Evolutionary conservation across 2,888 invertebrate species (phyloP).

Genomic region (Kryphioiulus occultus): DNA sequence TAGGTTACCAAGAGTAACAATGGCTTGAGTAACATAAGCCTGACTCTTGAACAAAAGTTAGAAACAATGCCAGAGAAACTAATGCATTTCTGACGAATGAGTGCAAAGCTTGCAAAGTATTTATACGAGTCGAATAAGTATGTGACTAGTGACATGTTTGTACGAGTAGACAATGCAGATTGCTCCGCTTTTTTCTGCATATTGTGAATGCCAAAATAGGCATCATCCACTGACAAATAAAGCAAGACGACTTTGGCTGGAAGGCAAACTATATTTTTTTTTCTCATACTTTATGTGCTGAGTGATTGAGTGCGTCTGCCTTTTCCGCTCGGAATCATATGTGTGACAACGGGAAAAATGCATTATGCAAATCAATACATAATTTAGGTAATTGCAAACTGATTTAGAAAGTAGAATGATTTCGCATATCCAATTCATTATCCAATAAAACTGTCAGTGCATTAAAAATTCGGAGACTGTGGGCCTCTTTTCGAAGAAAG

Average conservation of each 20-base stretch:
- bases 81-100: not conserved
- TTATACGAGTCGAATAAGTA: not conserved
- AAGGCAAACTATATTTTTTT: not conserved
- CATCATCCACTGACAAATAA: slow-evolving; percentile 15
- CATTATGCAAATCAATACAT: slow-evolving; percentile 23
- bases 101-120: not conserved
- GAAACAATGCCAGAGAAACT: not conserved
- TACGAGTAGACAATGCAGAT: not conserved
- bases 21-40: not conserved
- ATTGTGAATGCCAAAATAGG: not conserved
- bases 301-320: slow-evolving; percentile 23
- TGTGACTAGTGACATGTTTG: slow-evolving; percentile 1
- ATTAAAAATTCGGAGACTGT: not conserved
- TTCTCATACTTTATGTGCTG: not conserved
- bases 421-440: slow-evolving; percentile 17
- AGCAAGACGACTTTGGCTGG: not conserved
- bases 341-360: slow-evolving; percentile 23
- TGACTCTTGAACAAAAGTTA: not conserved
- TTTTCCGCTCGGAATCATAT: slow-evolving; percentile 1
- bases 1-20: too few species aligned
- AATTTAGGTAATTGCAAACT: slow-evolving; percentile 23
- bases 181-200: not conserved
- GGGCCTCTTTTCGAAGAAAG: slow-evolving; percentile 2
- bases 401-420: slow-evolving; percentile 23
- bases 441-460: slow-evolving; percentile 23